phyloP scores from a whole-genome alignment of 2,113 vertebrate genomes.

The Osmerus mordax region DNA sequence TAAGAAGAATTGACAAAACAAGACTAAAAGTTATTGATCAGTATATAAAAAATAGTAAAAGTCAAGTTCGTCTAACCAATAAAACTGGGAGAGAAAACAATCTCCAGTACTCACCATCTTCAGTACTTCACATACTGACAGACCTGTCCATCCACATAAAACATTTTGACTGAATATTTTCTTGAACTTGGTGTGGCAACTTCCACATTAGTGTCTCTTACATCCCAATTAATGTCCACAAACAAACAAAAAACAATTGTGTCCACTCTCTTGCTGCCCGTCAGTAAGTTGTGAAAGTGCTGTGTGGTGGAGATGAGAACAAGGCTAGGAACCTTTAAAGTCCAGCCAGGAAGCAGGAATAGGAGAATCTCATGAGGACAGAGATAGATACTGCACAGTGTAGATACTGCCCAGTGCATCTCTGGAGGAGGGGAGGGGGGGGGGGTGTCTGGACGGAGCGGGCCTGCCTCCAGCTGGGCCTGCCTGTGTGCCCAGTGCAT shows the following conservation, averaged over 20 bases:
- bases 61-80: slow-evolving; percentile 64
- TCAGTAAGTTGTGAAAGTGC: too few relatives aligned
- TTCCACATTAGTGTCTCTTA: not conserved
- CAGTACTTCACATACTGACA: slow-evolving; percentile 18
- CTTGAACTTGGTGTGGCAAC: too few relatives aligned
- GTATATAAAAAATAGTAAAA: slow-evolving; percentile 25
- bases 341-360: too few relatives aligned
- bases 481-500: not conserved
- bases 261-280: too few relatives aligned
- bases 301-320: too few relatives aligned
- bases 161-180: too few relatives aligned
- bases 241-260: not conserved
- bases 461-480: not conserved
- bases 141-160: not conserved
- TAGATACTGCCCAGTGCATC: too few relatives aligned
- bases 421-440: too few relatives aligned
- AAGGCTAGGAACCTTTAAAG: too few relatives aligned
- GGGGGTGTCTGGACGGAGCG: too few relatives aligned
- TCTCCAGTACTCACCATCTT: slow-evolving; percentile 41
- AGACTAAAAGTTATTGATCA: slow-evolving; percentile 15
- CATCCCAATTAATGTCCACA: not conserved
- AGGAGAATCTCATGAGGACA: too few relatives aligned
- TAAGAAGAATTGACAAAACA: slow-evolving; percentile 29
- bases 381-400: too few relatives aligned
- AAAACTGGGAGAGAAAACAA: slow-evolving; percentile 63